phyloP scores from a whole-genome alignment of 2,797 vertebrate genomes.

The Pangasius mekongensis region DNA sequence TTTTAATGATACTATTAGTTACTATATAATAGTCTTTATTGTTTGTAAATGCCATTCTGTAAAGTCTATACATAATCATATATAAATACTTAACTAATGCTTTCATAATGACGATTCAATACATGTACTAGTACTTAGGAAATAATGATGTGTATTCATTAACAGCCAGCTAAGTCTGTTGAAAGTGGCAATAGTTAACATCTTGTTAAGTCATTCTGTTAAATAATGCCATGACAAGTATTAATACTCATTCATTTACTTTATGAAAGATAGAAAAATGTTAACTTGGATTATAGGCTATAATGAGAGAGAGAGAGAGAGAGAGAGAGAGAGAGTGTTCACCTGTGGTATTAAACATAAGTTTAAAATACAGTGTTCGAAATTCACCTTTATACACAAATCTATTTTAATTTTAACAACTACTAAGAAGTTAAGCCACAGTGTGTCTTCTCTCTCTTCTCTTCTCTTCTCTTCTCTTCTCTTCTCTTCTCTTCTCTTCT shows the following conservation, averaged over 20 bases:
- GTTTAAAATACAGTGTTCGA: neutral
- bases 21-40: neutral
- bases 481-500: neutral
- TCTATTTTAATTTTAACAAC: neutral
- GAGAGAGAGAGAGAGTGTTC: neutral
- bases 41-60: neutral
- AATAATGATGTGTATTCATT: neutral
- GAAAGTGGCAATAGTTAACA: neutral
- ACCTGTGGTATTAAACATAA: neutral
- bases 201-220: neutral
- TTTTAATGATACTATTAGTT: neutral
- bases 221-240: neutral
- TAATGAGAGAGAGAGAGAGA: constrained; percentile 2
- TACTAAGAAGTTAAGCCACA: neutral
- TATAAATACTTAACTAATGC: neutral
- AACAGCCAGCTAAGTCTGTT: neutral
- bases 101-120: too few relatives aligned
- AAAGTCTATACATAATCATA: neutral
- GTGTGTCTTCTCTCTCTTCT: neutral
- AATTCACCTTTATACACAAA: neutral
- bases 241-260: neutral
- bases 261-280: neutral
- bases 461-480: neutral
- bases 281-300: too few relatives aligned
- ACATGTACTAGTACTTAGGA: neutral